A percentile compares a stretch with the other conserved stretches of the same genome.
phyloP scores from a whole-genome alignment of 1,140 invertebrate genomes.

The Meloidogyne hapla region DNA sequence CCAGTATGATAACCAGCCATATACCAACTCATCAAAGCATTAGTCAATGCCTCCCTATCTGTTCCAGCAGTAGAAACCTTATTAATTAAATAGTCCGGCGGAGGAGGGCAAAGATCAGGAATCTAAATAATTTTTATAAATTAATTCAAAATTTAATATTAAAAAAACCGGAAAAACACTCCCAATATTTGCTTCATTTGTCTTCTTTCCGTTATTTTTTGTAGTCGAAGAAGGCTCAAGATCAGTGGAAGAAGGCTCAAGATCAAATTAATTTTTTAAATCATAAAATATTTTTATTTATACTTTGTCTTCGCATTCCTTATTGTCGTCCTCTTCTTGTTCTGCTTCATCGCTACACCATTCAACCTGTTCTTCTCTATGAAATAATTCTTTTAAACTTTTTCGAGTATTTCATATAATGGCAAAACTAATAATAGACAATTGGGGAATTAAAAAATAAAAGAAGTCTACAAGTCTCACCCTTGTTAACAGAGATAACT shows the following conservation, averaged over 20 bases:
- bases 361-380: neutral
- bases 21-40: slow-evolving; percentile 55
- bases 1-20: slow-evolving; percentile 41
- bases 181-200: neutral
- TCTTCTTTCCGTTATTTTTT: neutral
- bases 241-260: no score
- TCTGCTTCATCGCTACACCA: neutral
- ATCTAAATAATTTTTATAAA: slow-evolving; percentile 22
- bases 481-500: no score
- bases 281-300: no score
- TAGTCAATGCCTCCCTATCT: slow-evolving; percentile 49
- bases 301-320: neutral
- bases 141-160: neutral
- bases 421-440: no score
- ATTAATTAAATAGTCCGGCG: slow-evolving; percentile 41
- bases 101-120: slow-evolving; percentile 45
- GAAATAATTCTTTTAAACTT: no score
- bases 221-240: neutral
- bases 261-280: no score
- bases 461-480: no score
- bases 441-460: no score
- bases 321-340: neutral
- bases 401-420: no score
- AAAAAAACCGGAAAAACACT: slow-evolving; percentile 1
- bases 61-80: slow-evolving; percentile 34